phyloP scores from a whole-genome alignment of 2,797 vertebrate genomes.

The Poecilia wingei region DNA sequence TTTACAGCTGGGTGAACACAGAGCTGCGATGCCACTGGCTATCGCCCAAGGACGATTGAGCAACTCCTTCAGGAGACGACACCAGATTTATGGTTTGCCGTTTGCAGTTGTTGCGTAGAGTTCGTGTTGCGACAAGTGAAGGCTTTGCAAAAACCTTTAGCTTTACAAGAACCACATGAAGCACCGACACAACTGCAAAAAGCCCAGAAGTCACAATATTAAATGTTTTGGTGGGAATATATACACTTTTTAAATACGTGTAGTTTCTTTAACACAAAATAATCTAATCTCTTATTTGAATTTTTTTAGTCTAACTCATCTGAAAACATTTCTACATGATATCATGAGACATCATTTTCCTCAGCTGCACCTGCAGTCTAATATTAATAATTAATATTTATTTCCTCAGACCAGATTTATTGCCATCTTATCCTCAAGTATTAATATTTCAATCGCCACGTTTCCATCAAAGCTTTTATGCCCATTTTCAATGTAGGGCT shows the following conservation, averaged over 20 bases:
- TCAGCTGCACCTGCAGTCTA: not conserved
- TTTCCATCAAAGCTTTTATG: no score
- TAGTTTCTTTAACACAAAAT: not conserved
- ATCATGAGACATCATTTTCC: not conserved
- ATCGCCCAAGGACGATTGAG: not conserved
- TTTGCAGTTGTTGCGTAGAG: not conserved
- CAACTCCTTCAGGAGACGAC: not conserved
- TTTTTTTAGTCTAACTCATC: not conserved
- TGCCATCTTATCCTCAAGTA: not conserved
- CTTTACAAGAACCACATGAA: not conserved
- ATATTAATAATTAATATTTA: not conserved
- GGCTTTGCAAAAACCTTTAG: not conserved
- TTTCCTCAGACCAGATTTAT: not conserved
- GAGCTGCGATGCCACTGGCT: not conserved
- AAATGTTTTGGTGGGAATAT: not conserved
- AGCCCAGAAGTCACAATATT: no score
- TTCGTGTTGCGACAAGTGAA: not conserved
- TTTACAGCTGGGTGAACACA: not conserved
- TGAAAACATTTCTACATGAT: not conserved
- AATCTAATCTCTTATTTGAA: not conserved
- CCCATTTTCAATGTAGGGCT: no score
- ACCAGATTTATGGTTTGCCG: not conserved
- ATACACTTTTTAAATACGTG: not conserved
- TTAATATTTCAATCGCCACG: no score
- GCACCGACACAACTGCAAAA: not conserved